Evolutionary conservation across 2,888 invertebrate species (phyloP).

Genomic region (Hydraecia micacea): DNA sequence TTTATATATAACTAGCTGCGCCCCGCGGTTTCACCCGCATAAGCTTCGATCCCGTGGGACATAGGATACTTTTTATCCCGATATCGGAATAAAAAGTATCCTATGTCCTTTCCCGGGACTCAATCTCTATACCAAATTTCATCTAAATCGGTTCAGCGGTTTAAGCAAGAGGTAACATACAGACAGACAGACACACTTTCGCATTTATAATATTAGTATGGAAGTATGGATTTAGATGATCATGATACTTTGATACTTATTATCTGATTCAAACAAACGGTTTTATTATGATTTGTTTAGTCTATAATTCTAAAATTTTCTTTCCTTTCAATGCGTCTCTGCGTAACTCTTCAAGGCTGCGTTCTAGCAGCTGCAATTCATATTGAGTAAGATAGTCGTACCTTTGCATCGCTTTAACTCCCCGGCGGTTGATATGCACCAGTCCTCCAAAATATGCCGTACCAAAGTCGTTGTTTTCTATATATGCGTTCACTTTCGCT

Average conservation of each 20-base stretch:
- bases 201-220: no score
- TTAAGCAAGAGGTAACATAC: no score
- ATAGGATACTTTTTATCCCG: no score
- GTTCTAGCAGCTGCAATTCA: constrained; percentile 79
- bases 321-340: constrained; percentile 78
- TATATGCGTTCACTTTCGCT: constrained; percentile 74
- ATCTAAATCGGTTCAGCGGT: no score
- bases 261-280: constrained; percentile 16
- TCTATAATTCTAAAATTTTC: constrained; percentile 76
- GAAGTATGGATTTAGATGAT: background rate
- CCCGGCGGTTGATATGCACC: constrained; percentile 74
- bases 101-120: no score
- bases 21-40: no score
- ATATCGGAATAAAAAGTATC: no score
- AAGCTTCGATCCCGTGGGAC: no score
- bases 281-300: constrained; percentile 16
- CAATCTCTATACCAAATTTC: no score
- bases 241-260: background rate
- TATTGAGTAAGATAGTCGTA: constrained; percentile 74
- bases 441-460: constrained; percentile 80
- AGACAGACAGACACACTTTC: no score
- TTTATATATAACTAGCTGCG: background rate
- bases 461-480: constrained; percentile 84
- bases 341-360: constrained; percentile 75
- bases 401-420: constrained; percentile 77